Evolutionary conservation across 2,888 invertebrate genomes (phyloP).

Genomic region (Drosophila ezoana): DNA sequence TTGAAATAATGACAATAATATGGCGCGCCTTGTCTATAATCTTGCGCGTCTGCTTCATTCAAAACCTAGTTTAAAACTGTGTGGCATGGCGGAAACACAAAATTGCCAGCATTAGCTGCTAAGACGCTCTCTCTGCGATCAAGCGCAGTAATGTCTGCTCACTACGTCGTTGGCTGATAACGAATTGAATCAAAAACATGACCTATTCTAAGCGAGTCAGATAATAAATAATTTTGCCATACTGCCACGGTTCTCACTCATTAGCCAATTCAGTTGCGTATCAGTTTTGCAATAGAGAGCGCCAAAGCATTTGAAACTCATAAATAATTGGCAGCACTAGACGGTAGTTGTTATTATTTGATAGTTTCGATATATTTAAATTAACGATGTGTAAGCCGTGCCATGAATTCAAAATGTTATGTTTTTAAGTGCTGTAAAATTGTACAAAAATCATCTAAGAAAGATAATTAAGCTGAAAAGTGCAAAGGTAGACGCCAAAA

Average conservation of each 20-base stretch:
- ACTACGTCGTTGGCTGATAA: constrained; percentile 37
- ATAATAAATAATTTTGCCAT: constrained; percentile 24
- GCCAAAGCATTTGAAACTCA: constrained; percentile 5
- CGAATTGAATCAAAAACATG: constrained; percentile 44
- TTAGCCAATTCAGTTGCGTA: constrained; percentile 6
- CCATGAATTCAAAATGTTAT: too few relatives aligned
- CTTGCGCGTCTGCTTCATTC: constrained; percentile 45
- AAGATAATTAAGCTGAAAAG: too few relatives aligned
- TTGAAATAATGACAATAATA: constrained; percentile 31
- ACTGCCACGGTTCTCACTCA: neutral
- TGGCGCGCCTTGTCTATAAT: constrained; percentile 11
- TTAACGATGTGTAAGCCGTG: neutral
- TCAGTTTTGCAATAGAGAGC: constrained; percentile 1
- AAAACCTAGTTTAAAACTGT: constrained; percentile 55
- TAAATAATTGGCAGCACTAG: neutral
- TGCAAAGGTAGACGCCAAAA: too few relatives aligned
- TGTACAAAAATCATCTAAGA: too few relatives aligned
- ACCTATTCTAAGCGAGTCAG: constrained; percentile 51
- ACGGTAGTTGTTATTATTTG: neutral
- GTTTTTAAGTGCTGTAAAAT: too few relatives aligned
- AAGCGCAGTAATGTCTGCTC: constrained; percentile 8
- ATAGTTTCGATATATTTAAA: neutral
- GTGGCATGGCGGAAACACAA: constrained; percentile 24
- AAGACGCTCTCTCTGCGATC: constrained; percentile 17
- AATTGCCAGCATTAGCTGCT: constrained; percentile 16